Evolutionary conservation across 2,113 vertebrate species (phyloP).

Genomic region (Tenebrosternarchus preto): DNA sequence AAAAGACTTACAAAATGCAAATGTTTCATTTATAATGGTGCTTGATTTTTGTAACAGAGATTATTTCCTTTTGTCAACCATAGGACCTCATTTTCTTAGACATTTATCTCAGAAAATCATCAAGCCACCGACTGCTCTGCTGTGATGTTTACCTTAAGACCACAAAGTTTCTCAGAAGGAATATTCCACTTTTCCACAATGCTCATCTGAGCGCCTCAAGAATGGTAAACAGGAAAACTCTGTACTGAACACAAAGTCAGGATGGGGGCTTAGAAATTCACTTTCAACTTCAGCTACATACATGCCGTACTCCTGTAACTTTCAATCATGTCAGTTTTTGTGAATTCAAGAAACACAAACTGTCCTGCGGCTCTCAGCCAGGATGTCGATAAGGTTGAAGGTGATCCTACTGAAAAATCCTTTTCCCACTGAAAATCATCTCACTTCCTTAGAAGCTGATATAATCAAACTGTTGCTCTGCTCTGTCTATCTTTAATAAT

Average conservation of each 20-base stretch:
- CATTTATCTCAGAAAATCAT: background rate
- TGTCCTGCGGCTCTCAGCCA: too few relatives aligned
- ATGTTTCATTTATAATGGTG: too few relatives aligned
- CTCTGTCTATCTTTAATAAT: background rate
- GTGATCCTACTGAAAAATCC: too few relatives aligned
- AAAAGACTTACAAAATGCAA: too few relatives aligned
- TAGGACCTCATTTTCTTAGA: background rate
- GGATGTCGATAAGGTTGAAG: too few relatives aligned
- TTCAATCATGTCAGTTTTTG: slow-evolving; percentile 51
- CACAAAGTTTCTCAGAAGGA: background rate
- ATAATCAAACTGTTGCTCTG: background rate
- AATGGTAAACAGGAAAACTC: slow-evolving; percentile 66
- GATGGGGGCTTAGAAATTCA: slow-evolving; percentile 65
- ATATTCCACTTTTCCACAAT: background rate
- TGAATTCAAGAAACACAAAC: too few relatives aligned
- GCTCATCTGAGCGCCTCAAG: background rate
- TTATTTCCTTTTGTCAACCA: too few relatives aligned
- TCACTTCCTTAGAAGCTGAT: background rate
- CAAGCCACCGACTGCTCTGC: background rate
- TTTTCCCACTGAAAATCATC: background rate
- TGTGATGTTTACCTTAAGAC: background rate
- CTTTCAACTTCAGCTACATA: slow-evolving; percentile 57
- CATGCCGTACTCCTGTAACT: slow-evolving; percentile 45
- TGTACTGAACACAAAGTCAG: slow-evolving; percentile 69
- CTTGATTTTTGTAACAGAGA: too few relatives aligned